Conservation (phyloP, 2,797 vertebrate species). For the Nothura maculosa region DNA sequence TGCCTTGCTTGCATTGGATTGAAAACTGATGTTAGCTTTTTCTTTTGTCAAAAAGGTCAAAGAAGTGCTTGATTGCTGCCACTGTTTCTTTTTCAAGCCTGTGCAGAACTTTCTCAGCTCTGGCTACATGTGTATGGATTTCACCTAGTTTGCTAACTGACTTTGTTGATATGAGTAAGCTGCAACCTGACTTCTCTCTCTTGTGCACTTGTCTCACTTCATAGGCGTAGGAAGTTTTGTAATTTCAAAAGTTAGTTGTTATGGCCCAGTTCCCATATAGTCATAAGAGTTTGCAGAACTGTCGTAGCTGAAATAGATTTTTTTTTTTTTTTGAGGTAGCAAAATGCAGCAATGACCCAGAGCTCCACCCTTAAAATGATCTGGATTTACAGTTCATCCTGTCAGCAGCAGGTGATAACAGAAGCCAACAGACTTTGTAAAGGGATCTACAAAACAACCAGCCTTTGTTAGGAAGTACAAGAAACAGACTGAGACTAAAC, state of each 20-base stretch:
- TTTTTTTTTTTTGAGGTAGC: background rate
- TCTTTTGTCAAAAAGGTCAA: background rate
- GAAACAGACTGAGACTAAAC: background rate
- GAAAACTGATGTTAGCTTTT: background rate
- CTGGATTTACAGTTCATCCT: slow-evolving; percentile 12
- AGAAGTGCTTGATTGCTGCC: background rate
- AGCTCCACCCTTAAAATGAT: background rate
- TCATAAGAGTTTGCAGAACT: background rate
- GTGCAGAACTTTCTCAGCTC: background rate
- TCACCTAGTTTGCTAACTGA: background rate
- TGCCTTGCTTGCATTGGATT: background rate
- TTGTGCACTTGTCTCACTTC: background rate
- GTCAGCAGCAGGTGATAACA: background rate
- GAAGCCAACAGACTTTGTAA: background rate
- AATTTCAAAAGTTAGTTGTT: slow-evolving; percentile 14
- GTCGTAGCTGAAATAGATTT: background rate
- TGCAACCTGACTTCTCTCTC: background rate
- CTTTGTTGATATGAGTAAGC: background rate
- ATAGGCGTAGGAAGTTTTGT: background rate
- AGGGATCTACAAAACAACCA: background rate
- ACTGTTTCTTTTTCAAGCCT: background rate
- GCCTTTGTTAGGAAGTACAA: background rate
- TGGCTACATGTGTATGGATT: background rate
- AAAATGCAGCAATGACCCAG: slow-evolving; percentile 8
- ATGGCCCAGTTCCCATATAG: background rate